A percentile compares a stretch with the other conserved stretches of the same genome.
Evolutionary conservation across 1,140 invertebrate genomes (phyloP).

Genomic region (Drosophila pachea): DNA sequence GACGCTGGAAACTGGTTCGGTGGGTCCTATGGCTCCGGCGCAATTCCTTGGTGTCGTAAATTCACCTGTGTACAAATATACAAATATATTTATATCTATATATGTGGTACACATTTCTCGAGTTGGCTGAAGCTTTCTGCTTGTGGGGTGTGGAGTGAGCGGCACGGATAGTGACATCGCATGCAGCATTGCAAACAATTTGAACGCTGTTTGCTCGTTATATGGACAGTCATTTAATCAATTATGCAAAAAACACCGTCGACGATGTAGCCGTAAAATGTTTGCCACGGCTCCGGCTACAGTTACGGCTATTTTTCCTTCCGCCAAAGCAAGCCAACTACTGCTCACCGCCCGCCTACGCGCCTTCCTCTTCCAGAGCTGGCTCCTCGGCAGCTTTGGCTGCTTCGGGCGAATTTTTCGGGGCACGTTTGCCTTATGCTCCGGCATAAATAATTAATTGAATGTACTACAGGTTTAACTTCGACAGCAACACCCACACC

Average conservation of each 20-base stretch:
- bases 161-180: neutral
- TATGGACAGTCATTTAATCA: slow-evolving; percentile 74
- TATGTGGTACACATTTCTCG: slow-evolving; percentile 40
- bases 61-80: slow-evolving; percentile 15
- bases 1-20: neutral
- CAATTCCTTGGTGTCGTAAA: slow-evolving; percentile 58
- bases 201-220: slow-evolving; percentile 43
- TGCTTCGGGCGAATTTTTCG: slow-evolving; percentile 35
- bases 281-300: slow-evolving; percentile 52
- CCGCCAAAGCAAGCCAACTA: neutral
- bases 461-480: slow-evolving; percentile 64
- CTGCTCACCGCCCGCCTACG: neutral
- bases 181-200: slow-evolving; percentile 33
- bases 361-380: neutral
- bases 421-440: slow-evolving; percentile 66
- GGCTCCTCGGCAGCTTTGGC: slow-evolving; percentile 6
- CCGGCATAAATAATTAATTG: slow-evolving; percentile 75
- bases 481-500: neutral
- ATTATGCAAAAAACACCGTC: slow-evolving; percentile 75
- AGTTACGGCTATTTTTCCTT: slow-evolving; percentile 8
- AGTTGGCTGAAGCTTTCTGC: no score
- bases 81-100: neutral
- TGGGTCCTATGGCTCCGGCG: slow-evolving; percentile 9
- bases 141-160: no score
- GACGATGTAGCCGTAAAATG: slow-evolving; percentile 72